Evolutionary conservation across 2,797 vertebrate genomes (phyloP).

Genomic region (Phalloptychus januarius): DNA sequence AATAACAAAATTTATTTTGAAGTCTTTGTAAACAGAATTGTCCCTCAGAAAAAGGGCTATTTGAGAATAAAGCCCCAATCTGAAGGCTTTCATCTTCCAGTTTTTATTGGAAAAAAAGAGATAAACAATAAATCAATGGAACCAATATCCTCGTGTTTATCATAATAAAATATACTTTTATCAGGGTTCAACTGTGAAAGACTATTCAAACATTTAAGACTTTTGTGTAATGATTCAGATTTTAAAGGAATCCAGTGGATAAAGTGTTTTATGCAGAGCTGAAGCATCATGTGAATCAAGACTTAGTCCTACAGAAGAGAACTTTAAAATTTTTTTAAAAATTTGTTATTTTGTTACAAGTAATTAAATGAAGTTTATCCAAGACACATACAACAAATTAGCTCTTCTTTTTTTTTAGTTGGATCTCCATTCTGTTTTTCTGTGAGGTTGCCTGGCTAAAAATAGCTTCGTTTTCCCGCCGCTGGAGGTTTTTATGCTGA

Average conservation of each 20-base stretch:
- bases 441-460: background rate
- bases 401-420: too few species aligned
- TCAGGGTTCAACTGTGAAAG: background rate
- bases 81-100: too few species aligned
- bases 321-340: too few species aligned
- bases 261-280: background rate
- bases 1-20: too few species aligned
- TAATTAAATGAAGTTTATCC: too few species aligned
- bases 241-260: background rate
- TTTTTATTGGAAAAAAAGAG: too few species aligned
- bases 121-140: too few species aligned
- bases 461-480: background rate
- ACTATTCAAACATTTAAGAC: background rate
- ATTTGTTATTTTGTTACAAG: too few species aligned
- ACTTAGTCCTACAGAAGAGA: background rate
- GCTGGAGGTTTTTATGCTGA: background rate
- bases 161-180: background rate
- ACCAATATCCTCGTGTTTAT: background rate
- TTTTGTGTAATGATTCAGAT: background rate
- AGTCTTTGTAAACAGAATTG: background rate
- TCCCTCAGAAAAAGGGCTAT: too few species aligned
- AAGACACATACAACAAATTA: too few species aligned
- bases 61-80: too few species aligned
- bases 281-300: background rate
- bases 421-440: too few species aligned